phyloP scores from a whole-genome alignment of 2,113 vertebrate species.

The Mastomys natalensis region DNA sequence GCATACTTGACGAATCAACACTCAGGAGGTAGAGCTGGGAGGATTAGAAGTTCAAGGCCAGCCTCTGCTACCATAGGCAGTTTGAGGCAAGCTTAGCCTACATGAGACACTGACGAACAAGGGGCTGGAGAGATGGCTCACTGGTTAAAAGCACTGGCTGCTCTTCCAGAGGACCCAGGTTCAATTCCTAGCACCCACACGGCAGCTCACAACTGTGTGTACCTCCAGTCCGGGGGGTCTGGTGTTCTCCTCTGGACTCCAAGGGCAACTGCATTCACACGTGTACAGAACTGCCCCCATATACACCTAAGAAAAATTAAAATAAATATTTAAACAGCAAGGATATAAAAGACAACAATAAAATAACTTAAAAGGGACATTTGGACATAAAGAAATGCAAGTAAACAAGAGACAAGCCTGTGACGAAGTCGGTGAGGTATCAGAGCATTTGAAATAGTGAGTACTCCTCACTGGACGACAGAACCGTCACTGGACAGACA shows the following conservation, averaged over 20 bases:
- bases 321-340: background rate
- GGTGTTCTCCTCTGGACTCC: background rate
- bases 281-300: background rate
- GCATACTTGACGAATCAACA: background rate
- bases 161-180: background rate
- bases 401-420: rapidly evolving
- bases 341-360: background rate
- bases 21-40: background rate
- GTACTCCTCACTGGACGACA: background rate
- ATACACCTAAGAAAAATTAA: background rate
- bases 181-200: background rate
- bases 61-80: background rate
- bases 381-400: background rate
- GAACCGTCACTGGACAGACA: too few relatives aligned
- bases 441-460: background rate
- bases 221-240: too few relatives aligned
- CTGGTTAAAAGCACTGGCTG: background rate
- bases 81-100: background rate
- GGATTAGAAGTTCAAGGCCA: background rate
- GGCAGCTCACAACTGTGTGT: background rate
- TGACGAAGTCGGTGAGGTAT: too few relatives aligned
- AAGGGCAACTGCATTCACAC: background rate
- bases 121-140: background rate
- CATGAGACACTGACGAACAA: background rate
- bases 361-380: background rate